Evolutionary conservation across 2,888 invertebrate genomes (phyloP), one percentile per base, ranked within the genome.

Genomic region (Eumerus sabulonum): DNA sequence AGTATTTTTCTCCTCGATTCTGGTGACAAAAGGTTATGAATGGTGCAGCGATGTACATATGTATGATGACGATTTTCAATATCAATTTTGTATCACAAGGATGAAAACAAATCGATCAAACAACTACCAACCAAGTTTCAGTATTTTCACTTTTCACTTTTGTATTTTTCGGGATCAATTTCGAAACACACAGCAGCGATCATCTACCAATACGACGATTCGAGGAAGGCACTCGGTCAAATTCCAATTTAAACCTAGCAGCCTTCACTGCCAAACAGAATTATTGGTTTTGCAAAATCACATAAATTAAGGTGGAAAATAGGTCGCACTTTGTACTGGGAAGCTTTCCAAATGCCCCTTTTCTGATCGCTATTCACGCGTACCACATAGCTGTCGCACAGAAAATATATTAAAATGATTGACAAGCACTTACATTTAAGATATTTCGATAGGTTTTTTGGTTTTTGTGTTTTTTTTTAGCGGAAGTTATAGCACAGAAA

Each of bases 401-500:
- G 7, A 27, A 27, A 27, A 27, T 27, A 27, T 27, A 27, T 27
- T n/a, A 11, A 16, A 53, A 44, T 56, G 45, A 1, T 48, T 19
- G 47, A 42, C 42, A 18, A 12, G 27, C 79, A 79, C 79, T 79
- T 79, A 79, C 79, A 56, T 73, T 50, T 42, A 35, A 45, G 59
- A 64, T 70, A 53, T 73, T 64, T 74, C 35, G 70, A 13, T 72
- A 45, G 57, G 57, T 67, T 56, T 48, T 59, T 63, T 14, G 42
- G 47, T 64, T 81, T 56, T 74, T 50, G 53, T 19, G 44, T 70
- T 53, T 53, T 56, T 70, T 76, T 71, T 76, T 71, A 81, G 64
- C 81, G 74, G 66, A 81, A 81, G 62, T 81, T 71, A 71, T 57
- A 76, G 66, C 76, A 81, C 79, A 74, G 70, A 74, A 79, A 79